Base-by-base conservation (phyloP, 2,113 vertebrate genomes). In the Piaya cayana region DNA sequence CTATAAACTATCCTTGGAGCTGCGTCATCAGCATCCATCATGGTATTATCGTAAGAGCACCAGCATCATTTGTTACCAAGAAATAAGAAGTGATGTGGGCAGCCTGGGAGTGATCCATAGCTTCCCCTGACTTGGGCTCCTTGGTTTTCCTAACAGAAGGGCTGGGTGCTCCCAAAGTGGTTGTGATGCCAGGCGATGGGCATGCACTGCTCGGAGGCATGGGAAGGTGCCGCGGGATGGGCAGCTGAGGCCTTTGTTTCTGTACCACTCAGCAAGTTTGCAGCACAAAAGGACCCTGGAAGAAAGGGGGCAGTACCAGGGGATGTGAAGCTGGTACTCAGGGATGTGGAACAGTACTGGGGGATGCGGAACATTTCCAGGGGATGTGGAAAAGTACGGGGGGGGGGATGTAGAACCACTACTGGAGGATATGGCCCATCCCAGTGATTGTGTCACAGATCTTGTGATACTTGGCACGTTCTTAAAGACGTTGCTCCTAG, bases 381-480 rank as follows among this genome's bases (percentile, higher is more conserved):
- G 71, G 76, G 37, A 88, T 88, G 72, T 60, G 86, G 68, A 53
- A 29, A 11, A 53, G 52, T 53, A 53, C 52, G 26, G 9, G 15
- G 52, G 26, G 9, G 15, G 52, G 52, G 27, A 29, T 88, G 72
- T 60, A 83, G 71, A 45, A 45, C 43, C 43, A 53, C 26, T 53
- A 53, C 52, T 26, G 15, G 27, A 26, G 52, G 27, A 53, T 88
- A 69, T 60, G 86, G 71, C 92, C 2, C 0, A 36, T 90, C 80
- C 69, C 70, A 74, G 71, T 84, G 95, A 90, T 68, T 83, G 83
- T 88, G 88, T 68, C 8, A 2, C 88, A 86, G 86, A 92, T 95
- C 88, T 96, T 94, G 83, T 88, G 86, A 84, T 95, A 82, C 68
- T 93, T 94, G 88, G 90, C 92, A 27, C 5, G 6, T 84, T 90